Conservation (phyloP, 2,113 vertebrate species). For the Octodon degus region DNA sequence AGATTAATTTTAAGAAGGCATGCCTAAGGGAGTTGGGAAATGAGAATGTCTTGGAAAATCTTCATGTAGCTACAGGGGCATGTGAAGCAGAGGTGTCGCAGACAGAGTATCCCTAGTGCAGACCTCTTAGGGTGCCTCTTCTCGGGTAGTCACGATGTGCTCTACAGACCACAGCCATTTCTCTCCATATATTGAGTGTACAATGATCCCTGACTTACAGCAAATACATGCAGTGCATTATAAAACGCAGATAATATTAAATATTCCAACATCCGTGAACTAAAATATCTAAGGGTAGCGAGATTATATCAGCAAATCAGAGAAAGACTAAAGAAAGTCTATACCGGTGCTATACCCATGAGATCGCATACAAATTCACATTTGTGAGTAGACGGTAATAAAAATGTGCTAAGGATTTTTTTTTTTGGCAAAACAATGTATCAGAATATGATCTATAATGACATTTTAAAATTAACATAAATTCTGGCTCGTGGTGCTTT, state of each 20-base stretch:
- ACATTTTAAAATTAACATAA: slow-evolving; percentile 28
- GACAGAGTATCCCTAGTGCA: background rate
- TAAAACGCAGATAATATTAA: background rate
- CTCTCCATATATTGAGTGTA: background rate
- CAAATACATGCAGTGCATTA: background rate
- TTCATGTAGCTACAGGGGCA: background rate
- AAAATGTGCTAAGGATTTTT: slow-evolving; percentile 20
- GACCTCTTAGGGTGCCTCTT: background rate
- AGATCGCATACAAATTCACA: background rate
- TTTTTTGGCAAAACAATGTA: background rate
- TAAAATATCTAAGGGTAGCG: background rate
- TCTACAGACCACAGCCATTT: background rate
- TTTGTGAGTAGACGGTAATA: background rate
- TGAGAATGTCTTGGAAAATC: background rate
- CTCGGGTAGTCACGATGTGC: background rate
- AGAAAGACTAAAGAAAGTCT: background rate
- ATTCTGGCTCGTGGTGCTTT: slow-evolving; percentile 2
- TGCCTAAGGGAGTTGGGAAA: background rate
- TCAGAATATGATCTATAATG: background rate
- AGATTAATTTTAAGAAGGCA: background rate
- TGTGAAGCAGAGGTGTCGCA: background rate
- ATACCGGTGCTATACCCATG: background rate
- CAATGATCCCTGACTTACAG: background rate
- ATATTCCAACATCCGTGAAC: background rate
- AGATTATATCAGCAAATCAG: background rate